phyloP scores from a whole-genome alignment of 2,113 vertebrate genomes.

The Chloropsis cyanopogon region DNA sequence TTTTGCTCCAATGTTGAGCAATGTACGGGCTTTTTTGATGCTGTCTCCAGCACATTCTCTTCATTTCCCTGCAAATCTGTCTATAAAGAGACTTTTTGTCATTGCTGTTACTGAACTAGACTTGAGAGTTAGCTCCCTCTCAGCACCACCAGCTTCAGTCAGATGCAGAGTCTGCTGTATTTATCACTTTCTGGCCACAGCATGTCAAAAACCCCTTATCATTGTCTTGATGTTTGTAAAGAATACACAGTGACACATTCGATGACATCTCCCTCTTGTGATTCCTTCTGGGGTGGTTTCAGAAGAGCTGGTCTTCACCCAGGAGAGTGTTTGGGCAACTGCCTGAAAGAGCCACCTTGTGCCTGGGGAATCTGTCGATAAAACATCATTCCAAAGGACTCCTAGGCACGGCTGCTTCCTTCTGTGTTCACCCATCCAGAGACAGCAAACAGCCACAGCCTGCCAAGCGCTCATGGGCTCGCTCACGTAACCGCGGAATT shows the following conservation, averaged over 20 bases:
- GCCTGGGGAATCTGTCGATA: background rate
- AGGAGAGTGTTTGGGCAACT: background rate
- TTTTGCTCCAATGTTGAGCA: background rate
- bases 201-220: background rate
- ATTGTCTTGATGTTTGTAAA: background rate
- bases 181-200: background rate
- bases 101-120: background rate
- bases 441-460: background rate
- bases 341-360: background rate
- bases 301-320: background rate
- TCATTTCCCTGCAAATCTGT: background rate
- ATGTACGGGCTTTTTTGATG: background rate
- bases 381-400: background rate
- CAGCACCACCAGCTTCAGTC: background rate
- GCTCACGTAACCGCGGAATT: background rate
- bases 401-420: background rate
- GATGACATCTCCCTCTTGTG: background rate
- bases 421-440: background rate
- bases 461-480: fast-evolving
- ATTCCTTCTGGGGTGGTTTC: background rate
- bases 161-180: background rate
- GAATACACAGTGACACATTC: background rate
- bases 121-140: background rate
- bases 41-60: background rate
- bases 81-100: background rate